Evolutionary conservation across 2,888 invertebrate species (phyloP), one percentile per base, ranked within the genome.

Genomic region (Yponomeuta sedellus): DNA sequence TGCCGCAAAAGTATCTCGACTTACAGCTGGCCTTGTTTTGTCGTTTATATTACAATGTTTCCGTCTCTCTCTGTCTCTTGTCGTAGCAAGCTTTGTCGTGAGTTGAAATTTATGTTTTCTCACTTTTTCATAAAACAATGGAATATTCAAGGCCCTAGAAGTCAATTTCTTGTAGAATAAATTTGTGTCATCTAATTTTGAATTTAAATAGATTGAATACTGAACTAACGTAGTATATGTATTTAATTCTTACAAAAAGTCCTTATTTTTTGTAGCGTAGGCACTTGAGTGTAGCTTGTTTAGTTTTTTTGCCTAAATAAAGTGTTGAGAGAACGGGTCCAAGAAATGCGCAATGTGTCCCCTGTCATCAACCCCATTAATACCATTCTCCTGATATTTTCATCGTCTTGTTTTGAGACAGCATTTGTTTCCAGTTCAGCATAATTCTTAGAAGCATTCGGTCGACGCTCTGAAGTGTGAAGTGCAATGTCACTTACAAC

Each of bases 401-500:
- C 40, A 12, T 62, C 25, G 39, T 12, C 28, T 64, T 57, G 57
- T 64, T 64, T 64, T 56, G 44, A 25, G 34, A 44, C 34, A 64
- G 19, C 28, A 25, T 64, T 64, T 64, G 56, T 56, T 64, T 25
- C 19, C 16, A 57, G 57, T 64, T 65, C 78, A 76, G 72, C 44
- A 52, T 73, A 69, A 71, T 86, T 82, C 82, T 78, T 66, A 69
- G 82, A 83, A 84, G 72, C 71, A 72, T 71, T 75, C 70, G 61
- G 39, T 64, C 40, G 34, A 61, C 56, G 62, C 44, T 19, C 66
- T 66, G 67, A 16, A 10, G 44, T 52, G 61, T 69, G 72, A 69
- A 70, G 74, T 71, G 74, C 71, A 73, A 74, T 73, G 76, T 79
- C 74, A 78, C 80, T 85, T 71, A 76, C 76, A 78, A 77, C 78